A percentile compares a stretch with the other conserved stretches of the same genome.
phyloP scores from a whole-genome alignment of 2,113 vertebrate genomes.

The Chlamydotis undulata region DNA sequence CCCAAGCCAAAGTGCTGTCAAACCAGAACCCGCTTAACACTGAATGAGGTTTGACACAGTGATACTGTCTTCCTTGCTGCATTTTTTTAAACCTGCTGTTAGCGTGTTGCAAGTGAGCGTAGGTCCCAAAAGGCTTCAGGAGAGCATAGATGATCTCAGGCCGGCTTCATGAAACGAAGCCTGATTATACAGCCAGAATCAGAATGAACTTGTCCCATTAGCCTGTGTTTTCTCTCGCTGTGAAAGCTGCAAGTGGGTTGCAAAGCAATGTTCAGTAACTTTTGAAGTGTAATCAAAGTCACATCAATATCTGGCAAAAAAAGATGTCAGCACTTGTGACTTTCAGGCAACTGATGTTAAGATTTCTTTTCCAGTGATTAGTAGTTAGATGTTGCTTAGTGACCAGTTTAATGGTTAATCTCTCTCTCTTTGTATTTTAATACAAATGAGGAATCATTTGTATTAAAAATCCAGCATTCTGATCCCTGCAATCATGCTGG shows the following conservation, averaged over 20 bases:
- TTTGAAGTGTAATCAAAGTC: background rate
- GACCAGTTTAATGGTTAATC: background rate
- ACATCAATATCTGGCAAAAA: background rate
- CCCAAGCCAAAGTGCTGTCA: constrained; percentile 3
- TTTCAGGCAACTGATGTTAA: background rate
- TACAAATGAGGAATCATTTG: background rate
- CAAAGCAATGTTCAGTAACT: background rate
- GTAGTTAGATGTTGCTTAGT: background rate
- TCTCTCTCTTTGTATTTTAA: background rate
- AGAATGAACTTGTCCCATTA: background rate
- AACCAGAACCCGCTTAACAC: background rate
- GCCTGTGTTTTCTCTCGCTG: background rate
- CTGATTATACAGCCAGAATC: background rate
- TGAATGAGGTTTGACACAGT: background rate
- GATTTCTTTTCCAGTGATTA: background rate
- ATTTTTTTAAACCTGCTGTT: background rate
- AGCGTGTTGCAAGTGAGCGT: background rate
- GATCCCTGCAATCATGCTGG: background rate
- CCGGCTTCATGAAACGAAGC: background rate
- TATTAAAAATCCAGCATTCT: background rate
- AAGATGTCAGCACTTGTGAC: background rate
- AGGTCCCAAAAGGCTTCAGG: background rate
- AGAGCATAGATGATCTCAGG: background rate
- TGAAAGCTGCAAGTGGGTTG: background rate
- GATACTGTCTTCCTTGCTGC: background rate